Base-by-base conservation (phyloP, 2,888 invertebrate genomes). In the Nomada hirtipes region DNA sequence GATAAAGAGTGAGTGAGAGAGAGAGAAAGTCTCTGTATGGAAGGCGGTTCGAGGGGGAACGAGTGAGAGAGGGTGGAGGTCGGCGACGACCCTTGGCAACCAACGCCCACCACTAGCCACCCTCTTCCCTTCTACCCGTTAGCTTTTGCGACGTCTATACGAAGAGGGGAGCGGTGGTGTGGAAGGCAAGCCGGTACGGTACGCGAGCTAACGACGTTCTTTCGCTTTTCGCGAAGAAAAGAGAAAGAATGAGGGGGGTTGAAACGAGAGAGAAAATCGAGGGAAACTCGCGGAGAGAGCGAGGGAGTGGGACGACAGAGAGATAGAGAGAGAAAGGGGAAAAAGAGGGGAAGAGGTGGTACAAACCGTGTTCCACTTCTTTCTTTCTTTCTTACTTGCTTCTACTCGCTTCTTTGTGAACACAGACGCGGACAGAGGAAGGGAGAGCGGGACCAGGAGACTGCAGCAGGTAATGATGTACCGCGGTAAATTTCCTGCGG, bases 191-290 rank as follows among this genome's bases (percentile, higher is more conserved):
- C 86, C 85, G 80, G 85, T 76, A 81, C 84, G 83, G 82, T 81
- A 84, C 78, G 85, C 88, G 88, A 89, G 89, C 91, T 92, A 91
- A 92, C 91, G 91, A 91, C 92, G 90, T 90, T 92, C 91, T 91
- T 91, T 91, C 90, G 87, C 89, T 87, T 89, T 89, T 89, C 89
- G 85, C 84, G 83, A 80, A 76, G 83, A 86, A 84, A 75, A 80
- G 77, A 79, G 77, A 26, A 79, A 72, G 59, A 67, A 68, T 47
- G 47, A 29, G 57, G 4, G 53, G 15, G n/a, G 65, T 67, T 26
- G 47, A 47, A 67, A 64, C 57, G 67, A 57, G 68, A 79, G 55
- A 61, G 50, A 47, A 47, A 47, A 53, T 52, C 4, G 42, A 52
- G 47, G 61, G 50, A n/a, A 55, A 59, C 36, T 44, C 57, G 73